These are phyloP conservation scores for Cosmorhoe ocellata DNA, from an alignment of 2,888 invertebrate genomes.

Conservation along the genomic window DNA sequence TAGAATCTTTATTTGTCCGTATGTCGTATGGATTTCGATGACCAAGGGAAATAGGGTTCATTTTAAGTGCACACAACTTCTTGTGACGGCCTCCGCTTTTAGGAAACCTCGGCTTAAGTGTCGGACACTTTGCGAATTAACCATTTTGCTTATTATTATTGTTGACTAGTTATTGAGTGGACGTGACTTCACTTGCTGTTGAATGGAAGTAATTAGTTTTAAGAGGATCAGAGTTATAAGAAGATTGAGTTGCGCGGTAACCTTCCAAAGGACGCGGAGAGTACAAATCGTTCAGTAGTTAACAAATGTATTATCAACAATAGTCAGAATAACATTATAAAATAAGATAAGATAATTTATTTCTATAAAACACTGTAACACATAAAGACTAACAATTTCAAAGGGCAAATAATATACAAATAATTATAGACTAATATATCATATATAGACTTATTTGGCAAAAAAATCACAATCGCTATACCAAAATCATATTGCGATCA, in stretches of 20 bases:
- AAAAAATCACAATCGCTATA: neutral
- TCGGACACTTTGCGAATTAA: slow-evolving; percentile 37
- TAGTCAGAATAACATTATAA: no score
- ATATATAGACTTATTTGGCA: neutral
- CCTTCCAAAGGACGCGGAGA: neutral
- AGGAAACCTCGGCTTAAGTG: slow-evolving; percentile 38
- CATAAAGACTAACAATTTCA: no score
- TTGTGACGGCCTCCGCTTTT: neutral
- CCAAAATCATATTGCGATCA: slow-evolving; percentile 19
- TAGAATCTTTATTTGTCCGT: no score
- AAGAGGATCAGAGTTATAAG: neutral
- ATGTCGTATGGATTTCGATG: no score
- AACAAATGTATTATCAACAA: no score
- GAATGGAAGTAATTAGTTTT: neutral
- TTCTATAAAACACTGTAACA: no score
- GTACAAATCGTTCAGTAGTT: no score
- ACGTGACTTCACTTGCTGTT: slow-evolving; percentile 22
- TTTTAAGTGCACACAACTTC: no score
- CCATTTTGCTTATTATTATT: slow-evolving; percentile 30
- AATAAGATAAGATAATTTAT: no score
- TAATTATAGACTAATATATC: no score
- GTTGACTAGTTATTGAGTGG: slow-evolving; percentile 27
- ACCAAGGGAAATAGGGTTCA: no score
- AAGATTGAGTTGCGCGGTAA: neutral
- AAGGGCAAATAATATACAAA: no score